A percentile compares a stretch with the other conserved stretches of the same genome.
phyloP scores from a whole-genome alignment of 2,888 invertebrate species.

The Sminthurinus aureus region DNA sequence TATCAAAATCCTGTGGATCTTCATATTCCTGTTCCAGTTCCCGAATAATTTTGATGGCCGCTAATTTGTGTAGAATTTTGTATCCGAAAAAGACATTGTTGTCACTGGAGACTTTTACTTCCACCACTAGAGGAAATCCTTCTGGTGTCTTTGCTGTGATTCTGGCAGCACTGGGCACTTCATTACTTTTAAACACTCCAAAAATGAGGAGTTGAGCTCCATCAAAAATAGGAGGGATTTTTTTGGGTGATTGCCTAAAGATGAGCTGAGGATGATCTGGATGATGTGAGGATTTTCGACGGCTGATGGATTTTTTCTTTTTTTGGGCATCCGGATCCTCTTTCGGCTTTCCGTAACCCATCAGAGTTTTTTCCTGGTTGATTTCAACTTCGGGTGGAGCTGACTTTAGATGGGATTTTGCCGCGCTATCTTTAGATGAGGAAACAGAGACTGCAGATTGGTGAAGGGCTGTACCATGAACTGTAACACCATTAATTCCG shows the following conservation, averaged over 20 bases:
- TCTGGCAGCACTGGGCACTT: slow-evolving; percentile 44
- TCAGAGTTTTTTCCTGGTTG: slow-evolving; percentile 56
- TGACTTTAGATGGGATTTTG: too few species aligned
- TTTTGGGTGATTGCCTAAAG: slow-evolving; percentile 45
- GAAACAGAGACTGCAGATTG: too few species aligned
- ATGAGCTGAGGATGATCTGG: neutral
- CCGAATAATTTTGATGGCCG: slow-evolving; percentile 3
- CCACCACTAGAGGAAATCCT: slow-evolving; percentile 49
- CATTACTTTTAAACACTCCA: slow-evolving; percentile 45
- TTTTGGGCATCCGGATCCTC: too few species aligned
- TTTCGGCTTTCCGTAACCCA: slow-evolving; percentile 59
- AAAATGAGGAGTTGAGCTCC: slow-evolving; percentile 57
- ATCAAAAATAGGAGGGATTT: slow-evolving; percentile 59
- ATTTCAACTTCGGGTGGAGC: slow-evolving; percentile 15
- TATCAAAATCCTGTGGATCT: neutral
- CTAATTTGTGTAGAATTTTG: neutral
- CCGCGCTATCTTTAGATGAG: too few species aligned
- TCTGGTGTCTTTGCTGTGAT: slow-evolving; percentile 53
- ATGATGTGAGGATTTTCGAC: too few species aligned
- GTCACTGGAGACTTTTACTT: slow-evolving; percentile 26
- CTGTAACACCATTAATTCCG: neutral
- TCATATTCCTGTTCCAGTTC: slow-evolving; percentile 46
- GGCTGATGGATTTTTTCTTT: too few species aligned
- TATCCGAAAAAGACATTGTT: neutral
- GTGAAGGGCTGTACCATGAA: slow-evolving; percentile 3